Percentiles rank a stretch among this genome's conserved stretches.
Evolutionary conservation across 2,888 invertebrate species (phyloP).

Genomic region (Harpalus rubripes): DNA sequence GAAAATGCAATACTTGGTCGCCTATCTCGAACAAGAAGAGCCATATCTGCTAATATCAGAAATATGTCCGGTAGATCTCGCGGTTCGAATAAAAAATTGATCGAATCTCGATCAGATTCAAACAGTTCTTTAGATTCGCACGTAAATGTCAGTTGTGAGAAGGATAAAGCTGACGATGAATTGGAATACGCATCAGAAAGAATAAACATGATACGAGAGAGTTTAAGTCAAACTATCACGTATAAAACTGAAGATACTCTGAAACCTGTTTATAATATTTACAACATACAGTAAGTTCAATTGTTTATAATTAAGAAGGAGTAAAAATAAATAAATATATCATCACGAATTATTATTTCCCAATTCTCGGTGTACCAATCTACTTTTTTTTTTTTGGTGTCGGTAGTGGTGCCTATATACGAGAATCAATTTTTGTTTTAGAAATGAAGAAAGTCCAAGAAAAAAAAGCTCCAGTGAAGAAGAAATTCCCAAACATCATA

Average conservation of each 20-base stretch:
- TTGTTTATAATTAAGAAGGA: too few species aligned
- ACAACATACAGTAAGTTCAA: conserved; percentile 9
- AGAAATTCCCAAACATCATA: conserved; percentile 65
- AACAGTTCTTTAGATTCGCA: conserved; percentile 74
- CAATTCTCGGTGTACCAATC: too few species aligned
- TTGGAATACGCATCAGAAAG: conserved; percentile 74
- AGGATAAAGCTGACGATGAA: conserved; percentile 67
- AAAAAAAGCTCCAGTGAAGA: conserved; percentile 71
- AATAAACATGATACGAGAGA: conserved; percentile 73
- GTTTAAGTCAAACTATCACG: conserved; percentile 69
- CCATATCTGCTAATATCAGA: conserved; percentile 81
- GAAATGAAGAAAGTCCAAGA: conserved; percentile 57
- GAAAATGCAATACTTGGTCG: conserved; percentile 84
- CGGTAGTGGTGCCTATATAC: too few species aligned
- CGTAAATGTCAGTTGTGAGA: conserved; percentile 60
- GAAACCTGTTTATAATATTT: conserved; percentile 72
- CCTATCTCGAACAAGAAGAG: conserved; percentile 83
- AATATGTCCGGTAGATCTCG: conserved; percentile 74
- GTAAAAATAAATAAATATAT: neutral
- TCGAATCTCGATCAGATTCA: conserved; percentile 75
- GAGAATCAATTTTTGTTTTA: conserved; percentile 14
- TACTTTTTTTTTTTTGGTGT: too few species aligned
- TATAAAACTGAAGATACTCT: conserved; percentile 71
- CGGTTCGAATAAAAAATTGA: conserved; percentile 73
- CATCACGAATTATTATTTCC: too few species aligned